Evolutionary conservation across 2,888 invertebrate genomes (phyloP), one percentile per base, ranked within the genome.

Genomic region (Hyposoter dolosus): DNA sequence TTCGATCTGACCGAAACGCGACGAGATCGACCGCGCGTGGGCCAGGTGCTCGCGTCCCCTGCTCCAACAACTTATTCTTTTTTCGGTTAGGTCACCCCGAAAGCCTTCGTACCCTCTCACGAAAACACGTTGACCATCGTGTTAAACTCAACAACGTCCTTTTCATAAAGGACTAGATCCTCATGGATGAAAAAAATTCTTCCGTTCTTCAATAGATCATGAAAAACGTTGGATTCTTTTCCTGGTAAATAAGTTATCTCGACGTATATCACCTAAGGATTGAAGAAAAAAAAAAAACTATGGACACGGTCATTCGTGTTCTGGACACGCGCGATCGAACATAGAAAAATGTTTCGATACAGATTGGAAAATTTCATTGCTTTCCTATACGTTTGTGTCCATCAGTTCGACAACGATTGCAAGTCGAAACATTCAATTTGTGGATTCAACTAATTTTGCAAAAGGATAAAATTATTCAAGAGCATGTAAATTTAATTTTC

Each of bases 1-100:
- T 77, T 76, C 72, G 77, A 77, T 86, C 80, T 84, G 84, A 84
- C 86, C 86, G 83, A 74, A 83, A 82, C 86, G 83, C 75, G 82
- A 72, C 45, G 69, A 75, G 77, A 68, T 86, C 66, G 66, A 71
- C 60, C 60, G 69, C 81, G 71, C 77, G 66, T 63, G 66, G 72
- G 72, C 86, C 86, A 86, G 86, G 86, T 86, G 86, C 86, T 83
- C 43, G 40, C 32, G 47, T 56, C 53, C 75, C 53, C 65, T 78
- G n/a, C n/a, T n/a, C n/a, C 28, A 7, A n/a, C n/a, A 53, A 47
- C 32, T 82, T 77, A 50, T 76, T 79, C 45, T 68, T 81, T 79
- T 79, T 76, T 82, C 78, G 17, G 69, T 76, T 72, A 47, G 79
- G 76, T 79, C 85, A 85, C 66, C 74, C 66, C 74, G 56, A 75